Evolutionary conservation across 2,797 vertebrate species (phyloP).

Genomic region (Halcyon leucocephala): DNA sequence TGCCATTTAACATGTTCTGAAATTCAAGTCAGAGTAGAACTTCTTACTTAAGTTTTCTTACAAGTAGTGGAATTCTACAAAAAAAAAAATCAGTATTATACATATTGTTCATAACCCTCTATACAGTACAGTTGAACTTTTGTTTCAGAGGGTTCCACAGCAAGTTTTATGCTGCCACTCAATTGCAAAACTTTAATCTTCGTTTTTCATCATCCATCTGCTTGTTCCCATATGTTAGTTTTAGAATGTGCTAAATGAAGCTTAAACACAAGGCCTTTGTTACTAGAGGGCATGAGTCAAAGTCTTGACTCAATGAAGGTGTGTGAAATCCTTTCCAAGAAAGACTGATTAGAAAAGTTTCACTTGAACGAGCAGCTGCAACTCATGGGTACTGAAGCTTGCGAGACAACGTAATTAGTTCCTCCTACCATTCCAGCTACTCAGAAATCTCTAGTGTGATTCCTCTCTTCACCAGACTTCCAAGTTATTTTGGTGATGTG

Average conservation of each 20-base stretch:
- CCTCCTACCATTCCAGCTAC: conserved; percentile 3
- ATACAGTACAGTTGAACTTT: background rate
- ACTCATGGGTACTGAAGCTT: conserved; percentile 59
- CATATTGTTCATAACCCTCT: background rate
- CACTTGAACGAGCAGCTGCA: conserved; percentile 55
- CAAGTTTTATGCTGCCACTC: background rate
- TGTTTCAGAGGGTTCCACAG: background rate
- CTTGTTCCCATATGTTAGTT: conserved; percentile 40
- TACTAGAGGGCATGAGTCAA: conserved; percentile 62
- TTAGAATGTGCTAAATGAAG: conserved; percentile 66
- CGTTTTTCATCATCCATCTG: conserved; percentile 53
- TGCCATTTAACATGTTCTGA: background rate
- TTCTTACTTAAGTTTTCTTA: background rate
- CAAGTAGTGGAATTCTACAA: background rate
- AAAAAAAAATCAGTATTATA: background rate
- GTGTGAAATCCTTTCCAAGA: conserved; percentile 67
- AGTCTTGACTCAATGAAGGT: conserved; percentile 61
- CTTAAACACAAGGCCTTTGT: conserved; percentile 59
- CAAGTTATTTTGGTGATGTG: background rate
- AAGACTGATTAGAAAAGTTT: conserved; percentile 60
- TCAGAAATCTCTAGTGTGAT: background rate
- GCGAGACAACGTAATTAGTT: conserved; percentile 52
- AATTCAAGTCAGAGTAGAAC: background rate
- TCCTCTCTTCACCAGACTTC: background rate
- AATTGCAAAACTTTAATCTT: conserved; percentile 51